Conservation (phyloP, 2,797 vertebrate genomes). For the Acipenser oxyrinchus region DNA sequence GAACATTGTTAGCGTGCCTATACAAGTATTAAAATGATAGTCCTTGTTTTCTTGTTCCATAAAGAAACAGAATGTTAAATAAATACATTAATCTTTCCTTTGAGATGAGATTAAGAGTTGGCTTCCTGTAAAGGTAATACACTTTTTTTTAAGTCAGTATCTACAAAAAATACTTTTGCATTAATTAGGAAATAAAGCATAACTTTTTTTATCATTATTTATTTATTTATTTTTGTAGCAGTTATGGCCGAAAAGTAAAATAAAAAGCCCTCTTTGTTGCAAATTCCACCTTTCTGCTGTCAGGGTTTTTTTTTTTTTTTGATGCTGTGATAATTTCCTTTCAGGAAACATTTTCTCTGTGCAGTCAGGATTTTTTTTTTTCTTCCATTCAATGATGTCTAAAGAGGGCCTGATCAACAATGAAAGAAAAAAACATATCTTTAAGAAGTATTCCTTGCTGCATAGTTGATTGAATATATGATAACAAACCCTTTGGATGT, state of each 20-base stretch:
- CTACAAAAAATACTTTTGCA: slow-evolving; percentile 21
- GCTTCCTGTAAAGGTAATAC: slow-evolving; percentile 5
- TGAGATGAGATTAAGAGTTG: slow-evolving; percentile 28
- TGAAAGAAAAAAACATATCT: slow-evolving; percentile 34
- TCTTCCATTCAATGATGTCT: slow-evolving; percentile 20
- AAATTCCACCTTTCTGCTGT: slow-evolving; percentile 47
- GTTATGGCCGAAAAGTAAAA: slow-evolving; percentile 44
- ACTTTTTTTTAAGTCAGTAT: slow-evolving; percentile 42
- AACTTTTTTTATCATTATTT: too few relatives aligned
- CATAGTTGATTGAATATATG: slow-evolving; percentile 38
- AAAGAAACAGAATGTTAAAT: slow-evolving; percentile 25
- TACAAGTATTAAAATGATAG: not conserved
- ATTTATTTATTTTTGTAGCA: slow-evolving; percentile 29
- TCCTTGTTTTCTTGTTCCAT: slow-evolving; percentile 9
- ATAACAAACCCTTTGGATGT: slow-evolving; percentile 31
- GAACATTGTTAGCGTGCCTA: not conserved
- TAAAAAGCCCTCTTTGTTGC: slow-evolving; percentile 37
- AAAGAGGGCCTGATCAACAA: slow-evolving; percentile 43
- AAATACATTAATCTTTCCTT: slow-evolving; percentile 29
- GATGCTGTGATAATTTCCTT: slow-evolving; percentile 37
- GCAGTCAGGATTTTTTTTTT: slow-evolving; percentile 17
- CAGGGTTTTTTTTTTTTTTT: slow-evolving; percentile 39
- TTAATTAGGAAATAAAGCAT: slow-evolving; percentile 54
- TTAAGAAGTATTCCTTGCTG: slow-evolving; percentile 41
- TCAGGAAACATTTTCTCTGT: slow-evolving; percentile 23